A percentile compares a stretch with the other conserved stretches of the same genome.
These are phyloP conservation scores for Micromesistius poutassou DNA, from an alignment of 2,797 vertebrate genomes.

Conservation along the genomic window DNA sequence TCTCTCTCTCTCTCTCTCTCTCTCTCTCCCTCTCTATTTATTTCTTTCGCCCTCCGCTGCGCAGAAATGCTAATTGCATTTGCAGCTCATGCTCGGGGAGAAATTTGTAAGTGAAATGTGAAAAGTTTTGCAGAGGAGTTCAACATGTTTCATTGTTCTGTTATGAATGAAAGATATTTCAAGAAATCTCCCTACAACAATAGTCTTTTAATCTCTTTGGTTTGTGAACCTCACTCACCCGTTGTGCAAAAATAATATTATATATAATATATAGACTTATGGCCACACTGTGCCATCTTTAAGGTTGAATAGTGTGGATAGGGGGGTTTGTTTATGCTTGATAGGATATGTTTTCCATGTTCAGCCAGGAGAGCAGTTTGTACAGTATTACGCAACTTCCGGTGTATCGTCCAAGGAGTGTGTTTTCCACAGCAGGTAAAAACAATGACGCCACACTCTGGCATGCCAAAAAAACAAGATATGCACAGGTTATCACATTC, in stretches of 20 bases:
- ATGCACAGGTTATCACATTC: slow-evolving; percentile 29
- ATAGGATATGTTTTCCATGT: slow-evolving; percentile 1
- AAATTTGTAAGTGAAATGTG: slow-evolving; percentile 43
- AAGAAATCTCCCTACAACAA: not conserved
- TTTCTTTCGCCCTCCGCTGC: too few relatives aligned
- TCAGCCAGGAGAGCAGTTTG: slow-evolving; percentile 41
- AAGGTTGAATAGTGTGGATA: not conserved
- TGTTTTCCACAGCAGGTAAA: slow-evolving; percentile 33
- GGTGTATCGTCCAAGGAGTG: slow-evolving; percentile 33
- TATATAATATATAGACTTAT: not conserved
- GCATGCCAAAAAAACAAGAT: slow-evolving; percentile 51
- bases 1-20: slow-evolving; percentile 14
- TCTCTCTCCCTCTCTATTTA: not conserved
- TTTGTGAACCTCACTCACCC: not conserved
- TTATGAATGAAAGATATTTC: slow-evolving; percentile 23
- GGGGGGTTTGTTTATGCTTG: not conserved
- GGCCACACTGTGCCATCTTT: not conserved
- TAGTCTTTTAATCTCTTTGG: not conserved
- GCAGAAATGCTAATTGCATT: slow-evolving; percentile 54
- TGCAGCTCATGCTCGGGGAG: slow-evolving; percentile 42
- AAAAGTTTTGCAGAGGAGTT: slow-evolving; percentile 2
- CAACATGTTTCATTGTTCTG: slow-evolving; percentile 21
- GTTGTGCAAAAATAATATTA: not conserved
- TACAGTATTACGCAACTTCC: slow-evolving; percentile 34
- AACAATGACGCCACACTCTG: not conserved